A percentile compares a stretch with the other conserved stretches of the same genome.
phyloP scores from a whole-genome alignment of 2,113 vertebrate genomes.

The Lates calcarifer region DNA sequence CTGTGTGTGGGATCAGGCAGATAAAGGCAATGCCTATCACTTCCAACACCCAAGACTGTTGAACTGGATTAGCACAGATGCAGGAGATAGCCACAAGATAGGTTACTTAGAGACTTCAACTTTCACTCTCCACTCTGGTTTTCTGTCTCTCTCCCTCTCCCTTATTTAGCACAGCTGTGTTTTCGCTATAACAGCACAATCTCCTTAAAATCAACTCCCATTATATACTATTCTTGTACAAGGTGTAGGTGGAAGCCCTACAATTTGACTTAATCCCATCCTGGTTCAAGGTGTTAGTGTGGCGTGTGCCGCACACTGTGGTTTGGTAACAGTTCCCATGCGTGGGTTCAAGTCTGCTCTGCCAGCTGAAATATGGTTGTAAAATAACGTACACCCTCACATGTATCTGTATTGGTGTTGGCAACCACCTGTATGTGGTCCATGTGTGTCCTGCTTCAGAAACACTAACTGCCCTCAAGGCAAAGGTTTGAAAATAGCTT shows the following conservation, averaged over 20 bases:
- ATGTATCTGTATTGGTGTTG: constrained; percentile 66
- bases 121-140: constrained; percentile 4
- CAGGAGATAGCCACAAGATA: constrained; percentile 55
- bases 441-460: constrained; percentile 57
- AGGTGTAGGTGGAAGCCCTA: constrained; percentile 49
- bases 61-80: constrained; percentile 73
- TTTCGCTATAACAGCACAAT: constrained; percentile 23
- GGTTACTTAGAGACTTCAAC: constrained; percentile 36
- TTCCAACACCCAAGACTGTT: constrained; percentile 54
- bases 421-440: constrained; percentile 59
- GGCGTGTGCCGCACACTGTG: constrained; percentile 1
- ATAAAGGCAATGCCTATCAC: constrained; percentile 70
- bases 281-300: constrained; percentile 46
- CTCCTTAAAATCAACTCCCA: constrained; percentile 34
- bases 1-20: constrained; percentile 70
- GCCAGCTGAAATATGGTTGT: constrained; percentile 51
- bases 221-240: constrained; percentile 52
- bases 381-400: constrained; percentile 50
- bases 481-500: constrained; percentile 60
- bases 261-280: constrained; percentile 52
- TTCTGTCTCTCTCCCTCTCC: constrained; percentile 10
- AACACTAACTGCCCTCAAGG: constrained; percentile 64
- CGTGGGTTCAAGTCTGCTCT: constrained; percentile 35
- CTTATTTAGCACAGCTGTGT: neutral
- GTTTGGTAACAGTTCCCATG: constrained; percentile 49